A percentile compares a stretch with the other conserved stretches of the same genome.
Evolutionary conservation across 2,888 invertebrate species (phyloP).

Genomic region (Ophraella communa): DNA sequence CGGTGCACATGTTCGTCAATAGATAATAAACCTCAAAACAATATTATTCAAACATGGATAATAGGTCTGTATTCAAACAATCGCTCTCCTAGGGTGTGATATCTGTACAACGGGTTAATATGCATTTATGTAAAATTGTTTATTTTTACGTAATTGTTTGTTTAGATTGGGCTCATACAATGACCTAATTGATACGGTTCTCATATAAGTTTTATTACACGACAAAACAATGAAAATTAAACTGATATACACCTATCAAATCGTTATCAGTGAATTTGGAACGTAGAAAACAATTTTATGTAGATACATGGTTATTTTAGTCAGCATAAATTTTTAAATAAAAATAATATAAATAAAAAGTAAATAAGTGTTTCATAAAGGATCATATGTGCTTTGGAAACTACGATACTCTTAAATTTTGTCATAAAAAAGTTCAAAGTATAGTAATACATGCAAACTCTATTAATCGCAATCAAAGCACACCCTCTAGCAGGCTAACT

Average conservation of each 20-base stretch:
- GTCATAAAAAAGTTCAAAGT: too few relatives aligned
- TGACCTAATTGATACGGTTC: not conserved
- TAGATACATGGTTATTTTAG: too few relatives aligned
- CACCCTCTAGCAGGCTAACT: too few relatives aligned
- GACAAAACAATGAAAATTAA: not conserved
- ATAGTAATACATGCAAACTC: too few relatives aligned
- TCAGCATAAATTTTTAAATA: too few relatives aligned
- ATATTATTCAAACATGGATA: conserved; percentile 18
- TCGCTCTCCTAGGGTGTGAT: conserved; percentile 8
- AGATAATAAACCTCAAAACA: conserved; percentile 8
- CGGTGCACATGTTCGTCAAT: not conserved
- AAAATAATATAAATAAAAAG: too few relatives aligned
- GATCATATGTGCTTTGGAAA: too few relatives aligned
- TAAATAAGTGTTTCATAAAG: too few relatives aligned
- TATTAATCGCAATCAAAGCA: too few relatives aligned
- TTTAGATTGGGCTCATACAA: not conserved
- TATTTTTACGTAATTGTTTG: conserved; percentile 1
- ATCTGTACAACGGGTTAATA: not conserved
- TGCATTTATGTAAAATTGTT: not conserved
- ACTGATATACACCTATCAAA: not conserved
- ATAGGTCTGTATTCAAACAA: conserved; percentile 19
- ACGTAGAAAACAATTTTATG: not conserved
- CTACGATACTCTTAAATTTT: too few relatives aligned
- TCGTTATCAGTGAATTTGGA: not conserved
- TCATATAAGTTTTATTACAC: not conserved